Evolutionary conservation across 2,888 invertebrate species (phyloP), one percentile per base, ranked within the genome.

Genomic region (Biston stratarius): DNA sequence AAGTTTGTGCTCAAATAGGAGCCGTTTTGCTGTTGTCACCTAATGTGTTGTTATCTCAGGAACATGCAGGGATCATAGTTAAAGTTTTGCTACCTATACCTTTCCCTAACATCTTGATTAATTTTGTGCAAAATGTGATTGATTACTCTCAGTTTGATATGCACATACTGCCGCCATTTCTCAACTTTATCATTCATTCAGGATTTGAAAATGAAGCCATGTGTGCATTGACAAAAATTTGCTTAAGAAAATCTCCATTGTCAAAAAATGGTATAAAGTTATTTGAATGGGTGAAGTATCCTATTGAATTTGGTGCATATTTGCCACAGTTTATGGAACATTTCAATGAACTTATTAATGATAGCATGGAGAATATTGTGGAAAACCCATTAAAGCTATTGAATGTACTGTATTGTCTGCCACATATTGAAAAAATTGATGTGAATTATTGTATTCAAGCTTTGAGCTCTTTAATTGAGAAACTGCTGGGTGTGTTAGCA

Each of bases 61-160:
- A 97, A 81, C 95, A 96, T 81, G 95, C 96, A 0, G 96, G 96
- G 44, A 94, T 95, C n/a, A 89, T 97, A 61, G 94, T 96, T 0
- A 94, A 95, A 77, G 96, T 96, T 71, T 88, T 96, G 34, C 83
- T 97, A 40, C 92, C 92, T 11, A 83, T 96, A 11, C 90, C 94
- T 9, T 91, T 95, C 62, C 92, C 94, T 55, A 87, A 90, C 42
- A 92, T 96, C 15, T 91, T 96, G 42, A 94, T 96, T 58, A 92
- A 95, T 64, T 96, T 97, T 79, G 95, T 97, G 3, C 94, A 95
- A 77, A 95, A 95, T 83, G 95, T 97, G 5, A 92, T 95, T 45
- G 85, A 94, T 42, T 96, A 96, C 80, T 94, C 96, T 0, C 95
- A 96, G 59, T 97, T 97, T 84, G 97, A 97, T 81, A 94, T 96